Evolutionary conservation across 2,113 vertebrate species (phyloP).

Genomic region (Eudorcas thomsonii): DNA sequence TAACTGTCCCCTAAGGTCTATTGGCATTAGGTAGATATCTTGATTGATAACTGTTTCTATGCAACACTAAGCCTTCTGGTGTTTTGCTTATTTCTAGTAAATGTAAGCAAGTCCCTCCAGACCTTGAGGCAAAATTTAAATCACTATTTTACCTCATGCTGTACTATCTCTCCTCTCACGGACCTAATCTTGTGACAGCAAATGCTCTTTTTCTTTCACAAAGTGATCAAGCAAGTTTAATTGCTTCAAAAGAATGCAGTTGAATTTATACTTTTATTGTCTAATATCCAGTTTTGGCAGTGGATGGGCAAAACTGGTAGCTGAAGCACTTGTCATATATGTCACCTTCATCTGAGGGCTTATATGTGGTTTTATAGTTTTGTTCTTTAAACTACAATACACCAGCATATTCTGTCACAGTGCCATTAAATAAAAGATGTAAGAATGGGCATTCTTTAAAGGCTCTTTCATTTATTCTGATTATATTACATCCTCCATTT

Average conservation of each 20-base stretch:
- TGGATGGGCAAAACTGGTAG: neutral
- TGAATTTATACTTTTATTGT: conserved; percentile 42
- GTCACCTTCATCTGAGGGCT: neutral
- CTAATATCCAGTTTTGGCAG: conserved; percentile 13
- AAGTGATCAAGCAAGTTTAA: conserved; percentile 27
- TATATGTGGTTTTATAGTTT: neutral
- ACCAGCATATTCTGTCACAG: neutral
- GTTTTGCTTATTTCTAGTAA: conserved; percentile 66
- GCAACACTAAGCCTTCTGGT: conserved; percentile 53
- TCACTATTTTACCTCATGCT: conserved; percentile 50
- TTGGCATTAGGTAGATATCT: conserved; percentile 35
- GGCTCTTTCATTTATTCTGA: conserved; percentile 41
- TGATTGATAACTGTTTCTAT: conserved; percentile 74
- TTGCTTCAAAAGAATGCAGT: conserved; percentile 45
- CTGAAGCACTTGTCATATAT: neutral
- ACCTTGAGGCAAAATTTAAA: conserved; percentile 61
- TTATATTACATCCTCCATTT: neutral
- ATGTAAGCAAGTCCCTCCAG: conserved; percentile 56
- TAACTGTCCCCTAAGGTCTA: conserved; percentile 59
- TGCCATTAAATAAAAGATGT: neutral
- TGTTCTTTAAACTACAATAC: neutral
- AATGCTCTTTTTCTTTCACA: neutral
- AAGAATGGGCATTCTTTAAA: conserved; percentile 50
- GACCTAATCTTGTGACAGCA: neutral
- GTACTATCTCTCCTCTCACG: neutral